Evolutionary conservation across 2,113 vertebrate genomes (phyloP).

Genomic region (Phylloscopus trochilus): DNA sequence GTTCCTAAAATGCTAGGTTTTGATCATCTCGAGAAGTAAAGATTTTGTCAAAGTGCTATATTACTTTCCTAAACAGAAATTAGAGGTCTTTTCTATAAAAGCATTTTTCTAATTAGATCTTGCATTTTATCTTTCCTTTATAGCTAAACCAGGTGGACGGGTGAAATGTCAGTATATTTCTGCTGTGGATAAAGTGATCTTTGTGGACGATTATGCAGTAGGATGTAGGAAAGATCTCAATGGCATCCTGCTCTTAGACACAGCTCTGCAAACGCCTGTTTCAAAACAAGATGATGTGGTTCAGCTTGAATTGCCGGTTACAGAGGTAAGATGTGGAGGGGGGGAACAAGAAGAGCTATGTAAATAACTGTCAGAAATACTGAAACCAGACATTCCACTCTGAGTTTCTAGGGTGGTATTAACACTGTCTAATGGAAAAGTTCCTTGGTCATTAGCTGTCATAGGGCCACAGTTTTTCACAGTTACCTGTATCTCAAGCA

Average conservation of each 20-base stretch:
- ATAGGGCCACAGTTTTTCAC: background rate
- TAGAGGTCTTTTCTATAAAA: background rate
- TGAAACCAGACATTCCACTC: background rate
- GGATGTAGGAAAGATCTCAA: slow-evolving; percentile 99
- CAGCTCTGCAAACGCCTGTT: slow-evolving; percentile 95
- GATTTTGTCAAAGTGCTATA: background rate
- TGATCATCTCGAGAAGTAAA: background rate
- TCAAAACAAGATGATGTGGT: slow-evolving; percentile 95
- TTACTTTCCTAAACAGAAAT: background rate
- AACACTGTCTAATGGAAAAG: background rate
- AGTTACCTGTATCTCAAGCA: background rate
- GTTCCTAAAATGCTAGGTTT: background rate
- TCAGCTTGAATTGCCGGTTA: slow-evolving; percentile 96
- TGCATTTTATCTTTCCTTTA: slow-evolving; percentile 41
- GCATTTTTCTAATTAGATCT: background rate
- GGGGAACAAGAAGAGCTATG: background rate
- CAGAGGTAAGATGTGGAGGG: slow-evolving; percentile 82
- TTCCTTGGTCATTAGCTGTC: background rate
- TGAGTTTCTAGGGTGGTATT: background rate
- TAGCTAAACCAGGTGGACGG: slow-evolving; percentile 93
- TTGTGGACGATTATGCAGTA: slow-evolving; percentile 97
- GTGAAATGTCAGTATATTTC: slow-evolving; percentile 98
- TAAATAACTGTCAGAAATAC: background rate
- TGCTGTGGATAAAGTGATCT: slow-evolving; percentile 98
- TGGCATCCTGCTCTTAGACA: slow-evolving; percentile 96